Evolutionary conservation across 2,113 vertebrate genomes (phyloP), one percentile per base, ranked within the genome.

Genomic region (Oreochromis spilurus): DNA sequence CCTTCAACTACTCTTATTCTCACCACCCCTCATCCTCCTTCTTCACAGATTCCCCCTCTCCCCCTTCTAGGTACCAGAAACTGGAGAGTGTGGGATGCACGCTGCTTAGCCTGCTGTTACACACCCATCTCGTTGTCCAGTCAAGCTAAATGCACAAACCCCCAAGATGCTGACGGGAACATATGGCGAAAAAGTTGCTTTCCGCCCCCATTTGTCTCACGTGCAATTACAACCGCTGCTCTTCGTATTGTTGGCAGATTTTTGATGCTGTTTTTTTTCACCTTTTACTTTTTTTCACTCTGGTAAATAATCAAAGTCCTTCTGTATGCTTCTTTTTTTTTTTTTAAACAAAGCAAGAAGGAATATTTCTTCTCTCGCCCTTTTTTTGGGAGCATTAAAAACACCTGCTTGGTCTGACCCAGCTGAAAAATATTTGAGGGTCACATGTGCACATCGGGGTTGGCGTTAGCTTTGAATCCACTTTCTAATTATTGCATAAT

Each of bases 141-240:
- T 80, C 91, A 53, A 86, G 88, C 84, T 84, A 84, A 89, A 81
- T 86, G 29, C 79, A 91, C 78, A 91, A 53, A 88, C 62, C 65
- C 72, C 43, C 29, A 75, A 84, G 84, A 88, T 7, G 54, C 88
- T 92, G 86, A 93, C 16, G 4, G 65, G 53, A 84, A 65, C 86
- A 89, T 79, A 87, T 19, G 88, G 43, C 50, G 31, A 80, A 84
- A 67, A 92, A 92, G 81, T 77, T 88, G 89, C 82, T 40, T 77
- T 77, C 45, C 6, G 2, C 45, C 26, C 6, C 85, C 2, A 79
- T 52, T 88, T 83, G 21, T 62, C 79, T 88, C n/a, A 65, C 19
- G 38, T 58, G 55, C 58, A 83, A 57, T 48, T 67, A 72, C 26
- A 83, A 36, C 38, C 72, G 26, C 78, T 87, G 78, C 36, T 86